Conservation (phyloP, 2,113 vertebrate genomes). For the Zosterops borbonicus region DNA sequence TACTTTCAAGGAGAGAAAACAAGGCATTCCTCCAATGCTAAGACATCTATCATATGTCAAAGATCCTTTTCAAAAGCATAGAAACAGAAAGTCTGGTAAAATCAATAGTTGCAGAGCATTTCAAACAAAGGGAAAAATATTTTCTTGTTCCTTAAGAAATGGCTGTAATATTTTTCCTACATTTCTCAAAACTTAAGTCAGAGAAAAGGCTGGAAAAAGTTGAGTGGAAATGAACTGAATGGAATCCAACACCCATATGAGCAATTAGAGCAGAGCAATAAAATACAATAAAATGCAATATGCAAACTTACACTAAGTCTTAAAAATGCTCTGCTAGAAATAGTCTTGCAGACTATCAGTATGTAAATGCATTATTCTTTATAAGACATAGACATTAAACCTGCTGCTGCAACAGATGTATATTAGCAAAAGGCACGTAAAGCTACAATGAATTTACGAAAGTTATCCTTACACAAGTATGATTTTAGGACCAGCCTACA, state of each 20-base stretch:
- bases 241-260: neutral
- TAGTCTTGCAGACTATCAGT: neutral
- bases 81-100: neutral
- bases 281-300: neutral
- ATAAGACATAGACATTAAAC: neutral
- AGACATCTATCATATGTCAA: neutral
- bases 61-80: neutral
- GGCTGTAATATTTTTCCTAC: neutral
- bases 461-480: neutral
- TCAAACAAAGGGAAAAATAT: neutral
- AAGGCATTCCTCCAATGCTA: neutral
- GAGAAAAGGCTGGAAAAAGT: neutral
- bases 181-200: neutral
- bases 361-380: neutral
- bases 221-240: neutral
- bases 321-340: neutral
- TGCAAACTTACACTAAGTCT: neutral
- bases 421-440: rapidly evolving
- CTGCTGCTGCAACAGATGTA: neutral
- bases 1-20: neutral
- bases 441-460: neutral
- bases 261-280: neutral
- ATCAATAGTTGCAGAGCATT: neutral
- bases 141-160: neutral
- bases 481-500: neutral